Base-by-base conservation (phyloP, 2,797 vertebrate species). In the Psittacula echo region DNA sequence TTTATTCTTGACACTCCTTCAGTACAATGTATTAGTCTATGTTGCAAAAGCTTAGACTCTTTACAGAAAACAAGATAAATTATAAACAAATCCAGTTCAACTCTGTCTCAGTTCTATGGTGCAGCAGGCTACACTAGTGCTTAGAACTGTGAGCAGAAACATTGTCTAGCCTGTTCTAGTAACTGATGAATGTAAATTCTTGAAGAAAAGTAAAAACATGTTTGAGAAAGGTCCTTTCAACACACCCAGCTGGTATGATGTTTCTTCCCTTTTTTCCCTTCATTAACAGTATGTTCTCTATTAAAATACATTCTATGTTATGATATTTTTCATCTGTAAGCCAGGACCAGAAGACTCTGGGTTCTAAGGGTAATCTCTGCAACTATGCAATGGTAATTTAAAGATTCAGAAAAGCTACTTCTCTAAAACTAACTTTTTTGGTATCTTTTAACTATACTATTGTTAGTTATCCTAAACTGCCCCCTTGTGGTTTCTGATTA, bases 391-490 rank as follows among this genome's bases (percentile, higher is more conserved):
- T 10, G 9, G 42, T 83, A 68, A 82, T 90, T 51, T 23, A 9
- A 86, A 92, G 62, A 70, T 67, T 95, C n/a, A 88, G 73, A 81
- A 85, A 90, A 71, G 51, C 41, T 73, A 3, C 13, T 88, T 87
- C 77, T 79, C 39, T 56, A 64, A 67, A 83, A 79, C 3, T 0
- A 13, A 78, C 51, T 16, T 68, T 86, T 79, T 85, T 47, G 7
- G 2, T 60, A 29, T 54, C 26, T 65, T 37, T 48, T 17, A 7
- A 5, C 45, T 42, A 5, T 9, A 18, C 13, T n/a, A 4, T 42
- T 56, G 5, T 27, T 72, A 22, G 39, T 94, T 94, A 93, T 95
- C 87, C 93, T 87, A 73, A 97, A 95, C 92, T 97, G 95, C 95
- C 96, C 94, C 71, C 95, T 97, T 95, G 94, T 95, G 95, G 45